phyloP scores from a whole-genome alignment of 2,888 invertebrate genomes.

The Liodrosophila aerea region DNA sequence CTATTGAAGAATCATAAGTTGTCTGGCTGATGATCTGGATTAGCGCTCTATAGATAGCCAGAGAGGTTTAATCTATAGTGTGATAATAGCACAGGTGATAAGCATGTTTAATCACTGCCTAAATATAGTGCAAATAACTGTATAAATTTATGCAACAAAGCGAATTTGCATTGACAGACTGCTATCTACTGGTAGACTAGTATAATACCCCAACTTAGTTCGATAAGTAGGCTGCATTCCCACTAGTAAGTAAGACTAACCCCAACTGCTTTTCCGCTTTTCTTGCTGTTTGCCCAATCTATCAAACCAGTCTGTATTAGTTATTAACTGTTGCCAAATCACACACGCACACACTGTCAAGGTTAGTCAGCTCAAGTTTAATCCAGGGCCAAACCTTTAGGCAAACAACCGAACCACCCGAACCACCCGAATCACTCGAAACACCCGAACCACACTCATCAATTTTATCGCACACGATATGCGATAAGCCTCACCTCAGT shows the following conservation, averaged over 20 bases:
- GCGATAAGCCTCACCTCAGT: too few relatives aligned
- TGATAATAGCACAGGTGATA: background rate
- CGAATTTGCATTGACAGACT: too few relatives aligned
- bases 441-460: slow-evolving; percentile 35
- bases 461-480: slow-evolving; percentile 46
- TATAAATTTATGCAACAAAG: background rate
- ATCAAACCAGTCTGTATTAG: slow-evolving; percentile 20
- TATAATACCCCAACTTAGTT: too few relatives aligned
- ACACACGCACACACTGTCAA: slow-evolving; percentile 32
- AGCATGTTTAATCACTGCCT: background rate
- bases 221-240: too few relatives aligned
- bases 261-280: slow-evolving; percentile 10
- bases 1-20: slow-evolving; percentile 21
- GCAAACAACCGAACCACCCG: slow-evolving; percentile 20
- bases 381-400: slow-evolving; percentile 48
- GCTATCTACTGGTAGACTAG: too few relatives aligned
- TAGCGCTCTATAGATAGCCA: slow-evolving; percentile 25
- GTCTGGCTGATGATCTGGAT: slow-evolving; percentile 17
- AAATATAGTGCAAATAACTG: background rate
- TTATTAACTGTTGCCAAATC: slow-evolving; percentile 26
- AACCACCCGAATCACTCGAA: background rate
- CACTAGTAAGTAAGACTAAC: too few relatives aligned
- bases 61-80: background rate
- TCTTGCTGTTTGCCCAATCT: slow-evolving; percentile 33
- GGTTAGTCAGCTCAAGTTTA: slow-evolving; percentile 55